Percentiles rank a stretch among this genome's conserved stretches.
Conservation (phyloP, 2,888 invertebrate genomes). For the Clepsis dumicolana region DNA sequence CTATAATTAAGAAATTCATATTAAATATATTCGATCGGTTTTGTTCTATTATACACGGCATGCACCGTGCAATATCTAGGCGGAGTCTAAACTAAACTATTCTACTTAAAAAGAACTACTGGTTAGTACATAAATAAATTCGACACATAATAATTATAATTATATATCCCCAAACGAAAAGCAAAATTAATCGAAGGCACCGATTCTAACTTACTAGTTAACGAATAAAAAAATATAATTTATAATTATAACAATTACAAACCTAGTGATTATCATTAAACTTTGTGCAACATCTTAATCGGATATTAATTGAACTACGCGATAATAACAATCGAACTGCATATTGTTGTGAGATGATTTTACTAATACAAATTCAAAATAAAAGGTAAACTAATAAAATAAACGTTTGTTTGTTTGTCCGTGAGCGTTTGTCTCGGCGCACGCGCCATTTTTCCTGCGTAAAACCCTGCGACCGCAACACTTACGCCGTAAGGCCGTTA, state of each 20-base stretch:
- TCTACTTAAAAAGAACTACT: background rate
- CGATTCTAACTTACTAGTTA: background rate
- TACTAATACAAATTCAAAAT: background rate
- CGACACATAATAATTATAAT: too few species aligned
- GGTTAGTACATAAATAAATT: background rate
- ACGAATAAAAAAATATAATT: slow-evolving; percentile 15
- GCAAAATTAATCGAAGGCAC: slow-evolving; percentile 1
- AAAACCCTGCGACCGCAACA: slow-evolving; percentile 12
- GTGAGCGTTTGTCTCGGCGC: slow-evolving; percentile 4
- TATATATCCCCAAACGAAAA: slow-evolving; percentile 4
- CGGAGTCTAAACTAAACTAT: slow-evolving; percentile 7
- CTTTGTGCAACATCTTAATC: slow-evolving; percentile 12
- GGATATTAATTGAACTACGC: background rate
- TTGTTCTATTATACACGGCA: background rate
- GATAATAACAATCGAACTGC: background rate
- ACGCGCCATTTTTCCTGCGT: slow-evolving; percentile 9
- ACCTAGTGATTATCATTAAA: background rate
- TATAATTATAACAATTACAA: slow-evolving; percentile 8
- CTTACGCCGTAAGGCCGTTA: background rate
- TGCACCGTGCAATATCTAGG: slow-evolving; percentile 11
- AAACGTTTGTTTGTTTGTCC: background rate
- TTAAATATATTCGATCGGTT: background rate
- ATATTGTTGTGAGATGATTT: background rate
- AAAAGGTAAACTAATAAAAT: background rate
- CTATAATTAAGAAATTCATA: background rate